Base-by-base conservation (phyloP, 1,140 invertebrate genomes). In the Limonius californicus region DNA sequence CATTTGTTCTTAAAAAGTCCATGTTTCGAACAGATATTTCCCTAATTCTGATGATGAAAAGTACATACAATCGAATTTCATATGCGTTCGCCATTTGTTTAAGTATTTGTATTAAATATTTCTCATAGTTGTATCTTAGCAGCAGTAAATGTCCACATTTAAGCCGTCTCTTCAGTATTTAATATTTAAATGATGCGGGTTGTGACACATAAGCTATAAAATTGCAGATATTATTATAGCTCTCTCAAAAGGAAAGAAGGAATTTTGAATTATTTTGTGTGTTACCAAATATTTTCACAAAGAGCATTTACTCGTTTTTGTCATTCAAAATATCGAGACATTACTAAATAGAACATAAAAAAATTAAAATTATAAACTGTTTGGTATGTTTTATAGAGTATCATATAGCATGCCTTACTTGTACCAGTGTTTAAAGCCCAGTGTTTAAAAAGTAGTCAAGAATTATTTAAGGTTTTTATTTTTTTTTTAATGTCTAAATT, bases 171-270 rank as follows among this genome's bases (percentile, higher is more conserved):
- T 50, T 18, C 45, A 50, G 45, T 50, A 50, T 50, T 50, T 50
- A 50, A 45, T 50, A 3, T 50, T 50, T 7, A 19, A 18, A 59
- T 63, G 54, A 70, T 68, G 69, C 70, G 68, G 70, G 70, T 71
- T 69, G 66, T 71, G 68, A 66, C 67, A 58, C 61, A 50, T 45
- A 45, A 50, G 16, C 45, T 50, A 50, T 16, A 50, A 19, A 19
- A 50, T 50, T 50, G 20, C 14, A 50, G 45, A 50, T 50, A 12
- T 4, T 45, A 50, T 19, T 50, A 50, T 50, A 50, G 45, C 45
- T 50, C 45, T 50, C 45, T 50, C n/a, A 55, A 16, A 55, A 55
- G 54, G 54, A 55, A 55, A 55, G 54, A 55, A 55, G 54, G 54
- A 23, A 16, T 21, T 21, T 18, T 50, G n/a, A 39, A 6, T 39